phyloP scores from a whole-genome alignment of 2,113 vertebrate genomes.

The Trochalopteron elliotii region DNA sequence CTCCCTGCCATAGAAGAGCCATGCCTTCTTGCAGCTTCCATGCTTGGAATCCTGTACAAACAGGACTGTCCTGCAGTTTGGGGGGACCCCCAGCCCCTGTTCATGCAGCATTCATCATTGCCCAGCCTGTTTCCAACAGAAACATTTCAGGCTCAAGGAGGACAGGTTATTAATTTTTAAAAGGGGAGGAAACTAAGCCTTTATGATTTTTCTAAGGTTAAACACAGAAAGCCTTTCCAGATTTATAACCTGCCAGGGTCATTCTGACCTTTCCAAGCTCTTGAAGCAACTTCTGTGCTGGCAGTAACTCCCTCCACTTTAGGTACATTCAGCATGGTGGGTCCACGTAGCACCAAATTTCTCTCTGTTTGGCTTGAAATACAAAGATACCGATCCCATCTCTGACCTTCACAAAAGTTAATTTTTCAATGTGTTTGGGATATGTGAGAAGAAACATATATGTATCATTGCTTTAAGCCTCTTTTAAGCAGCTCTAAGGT shows the following conservation, averaged over 20 bases:
- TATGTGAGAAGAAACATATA: background rate
- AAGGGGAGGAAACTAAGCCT: background rate
- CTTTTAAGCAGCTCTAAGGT: background rate
- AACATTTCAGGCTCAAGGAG: background rate
- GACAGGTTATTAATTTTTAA: background rate
- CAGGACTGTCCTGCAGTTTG: fast-evolving
- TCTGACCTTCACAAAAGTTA: background rate
- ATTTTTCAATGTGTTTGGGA: background rate
- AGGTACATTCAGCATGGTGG: fast-evolving
- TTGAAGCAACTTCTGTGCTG: background rate
- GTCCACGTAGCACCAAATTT: background rate
- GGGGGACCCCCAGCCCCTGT: fast-evolving
- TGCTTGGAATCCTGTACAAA: background rate
- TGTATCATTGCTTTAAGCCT: background rate
- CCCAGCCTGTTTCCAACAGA: background rate
- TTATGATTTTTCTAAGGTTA: background rate
- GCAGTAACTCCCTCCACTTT: background rate
- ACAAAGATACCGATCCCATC: background rate
- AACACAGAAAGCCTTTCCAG: background rate
- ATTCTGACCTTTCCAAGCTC: background rate
- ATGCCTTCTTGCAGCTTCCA: background rate
- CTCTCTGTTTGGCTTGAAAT: background rate
- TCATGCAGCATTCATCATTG: fast-evolving
- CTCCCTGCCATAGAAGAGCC: background rate
- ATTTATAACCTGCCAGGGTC: background rate